Conservation (phyloP, 2,888 invertebrate species). For the Acrocyrtus sp. region DNA sequence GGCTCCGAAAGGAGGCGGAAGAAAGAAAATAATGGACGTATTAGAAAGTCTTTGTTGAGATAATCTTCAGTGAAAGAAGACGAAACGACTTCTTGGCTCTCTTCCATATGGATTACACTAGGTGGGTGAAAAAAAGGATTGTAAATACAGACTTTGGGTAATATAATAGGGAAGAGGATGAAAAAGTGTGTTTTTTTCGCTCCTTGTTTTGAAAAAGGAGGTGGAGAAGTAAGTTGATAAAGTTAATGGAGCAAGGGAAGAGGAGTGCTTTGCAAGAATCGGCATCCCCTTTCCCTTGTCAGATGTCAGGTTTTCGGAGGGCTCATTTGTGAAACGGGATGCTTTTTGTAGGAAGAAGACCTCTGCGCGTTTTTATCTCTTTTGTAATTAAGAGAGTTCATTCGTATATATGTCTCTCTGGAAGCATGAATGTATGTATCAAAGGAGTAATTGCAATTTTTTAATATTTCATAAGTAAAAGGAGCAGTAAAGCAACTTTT, state of each 20-base stretch:
- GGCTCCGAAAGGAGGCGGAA: too few relatives aligned
- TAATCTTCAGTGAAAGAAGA: conserved; percentile 27
- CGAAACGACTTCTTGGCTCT: conserved; percentile 33
- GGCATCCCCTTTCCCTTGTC: conserved; percentile 41
- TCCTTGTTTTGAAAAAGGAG: conserved; percentile 32
- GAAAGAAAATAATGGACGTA: conserved; percentile 1
- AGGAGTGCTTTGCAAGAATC: conserved; percentile 40
- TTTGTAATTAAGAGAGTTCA: not conserved
- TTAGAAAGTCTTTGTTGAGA: conserved; percentile 27
- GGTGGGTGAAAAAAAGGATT: too few relatives aligned
- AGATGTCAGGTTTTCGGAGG: conserved; percentile 40
- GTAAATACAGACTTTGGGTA: too few relatives aligned
- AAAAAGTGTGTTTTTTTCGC: too few relatives aligned
- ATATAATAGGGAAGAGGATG: too few relatives aligned
- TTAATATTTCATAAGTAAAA: too few relatives aligned
- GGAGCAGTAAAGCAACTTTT: too few relatives aligned
- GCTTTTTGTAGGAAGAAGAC: conserved; percentile 14
- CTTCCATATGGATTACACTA: conserved; percentile 29
- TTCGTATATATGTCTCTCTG: not conserved
- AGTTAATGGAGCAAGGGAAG: conserved; percentile 49
- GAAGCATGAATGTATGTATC: not conserved
- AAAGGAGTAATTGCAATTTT: too few relatives aligned
- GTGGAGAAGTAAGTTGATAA: conserved; percentile 44
- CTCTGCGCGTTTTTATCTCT: not conserved
- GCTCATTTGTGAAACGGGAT: conserved; percentile 40